Conservation (phyloP, 2,113 vertebrate species). For the Salvator merianae region DNA sequence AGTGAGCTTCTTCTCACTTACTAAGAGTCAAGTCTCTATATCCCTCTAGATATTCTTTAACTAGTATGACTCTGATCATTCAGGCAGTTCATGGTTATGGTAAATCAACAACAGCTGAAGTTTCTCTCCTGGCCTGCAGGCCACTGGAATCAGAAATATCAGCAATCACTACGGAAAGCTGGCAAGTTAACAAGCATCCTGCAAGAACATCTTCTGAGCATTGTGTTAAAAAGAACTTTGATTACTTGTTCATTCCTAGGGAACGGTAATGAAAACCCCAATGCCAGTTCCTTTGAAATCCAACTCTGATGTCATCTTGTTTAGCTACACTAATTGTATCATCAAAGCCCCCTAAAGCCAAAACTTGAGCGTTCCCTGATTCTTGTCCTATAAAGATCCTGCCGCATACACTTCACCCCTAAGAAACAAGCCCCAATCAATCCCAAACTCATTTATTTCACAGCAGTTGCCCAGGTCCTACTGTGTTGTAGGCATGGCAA, state of each 20-base stretch:
- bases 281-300: slow-evolving; percentile 20
- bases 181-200: slow-evolving; percentile 33
- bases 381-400: slow-evolving; percentile 26
- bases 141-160: slow-evolving; percentile 33
- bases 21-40: too few relatives aligned
- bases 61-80: too few relatives aligned
- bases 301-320: slow-evolving; percentile 50
- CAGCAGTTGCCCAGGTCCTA: slow-evolving; percentile 27
- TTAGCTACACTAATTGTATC: slow-evolving; percentile 30
- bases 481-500: slow-evolving; percentile 20
- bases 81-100: too few relatives aligned
- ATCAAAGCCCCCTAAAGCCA: slow-evolving; percentile 25
- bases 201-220: neutral
- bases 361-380: slow-evolving; percentile 19
- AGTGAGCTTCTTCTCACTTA: too few relatives aligned
- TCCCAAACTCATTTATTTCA: slow-evolving; percentile 34
- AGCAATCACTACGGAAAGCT: neutral
- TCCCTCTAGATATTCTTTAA: too few relatives aligned
- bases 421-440: slow-evolving; percentile 24
- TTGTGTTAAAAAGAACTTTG: slow-evolving; percentile 37
- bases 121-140: neutral
- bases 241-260: slow-evolving; percentile 27
- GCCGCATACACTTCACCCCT: slow-evolving; percentile 11
- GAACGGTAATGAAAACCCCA: slow-evolving; percentile 18
- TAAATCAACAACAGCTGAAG: too few relatives aligned